phyloP scores from a whole-genome alignment of 2,113 vertebrate species.

The Salvelinus alpinus region DNA sequence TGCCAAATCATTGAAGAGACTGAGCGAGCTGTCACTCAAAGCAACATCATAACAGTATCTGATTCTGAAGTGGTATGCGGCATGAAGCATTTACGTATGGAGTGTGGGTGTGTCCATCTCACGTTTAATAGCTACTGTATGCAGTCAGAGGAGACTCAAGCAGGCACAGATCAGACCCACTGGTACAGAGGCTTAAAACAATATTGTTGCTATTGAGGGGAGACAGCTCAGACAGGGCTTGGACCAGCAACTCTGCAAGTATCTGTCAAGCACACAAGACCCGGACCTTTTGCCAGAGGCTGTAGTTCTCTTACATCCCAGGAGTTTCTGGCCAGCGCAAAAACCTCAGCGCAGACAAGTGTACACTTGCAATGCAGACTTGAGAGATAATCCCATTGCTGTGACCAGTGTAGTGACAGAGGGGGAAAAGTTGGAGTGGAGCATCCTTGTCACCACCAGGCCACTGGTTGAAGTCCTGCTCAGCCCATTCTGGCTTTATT shows the following conservation, averaged over 20 bases:
- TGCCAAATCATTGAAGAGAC: background rate
- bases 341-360: too few species aligned
- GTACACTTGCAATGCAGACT: too few species aligned
- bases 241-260: background rate
- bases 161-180: background rate
- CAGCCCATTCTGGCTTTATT: background rate
- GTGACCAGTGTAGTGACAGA: background rate
- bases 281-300: background rate
- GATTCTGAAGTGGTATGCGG: constrained; percentile 1
- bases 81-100: background rate
- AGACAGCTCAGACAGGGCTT: background rate
- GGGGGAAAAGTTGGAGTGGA: background rate
- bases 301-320: background rate
- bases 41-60: background rate
- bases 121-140: background rate
- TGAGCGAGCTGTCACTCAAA: background rate
- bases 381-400: background rate
- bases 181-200: background rate
- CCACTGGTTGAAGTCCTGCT: background rate
- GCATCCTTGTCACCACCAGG: background rate
- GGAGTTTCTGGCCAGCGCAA: too few species aligned
- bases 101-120: constrained; percentile 7
- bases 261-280: background rate
- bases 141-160: constrained; percentile 3
- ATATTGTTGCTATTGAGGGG: background rate